Conservation (phyloP, 2,888 invertebrate genomes). For the Pantelozetes paolii region DNA sequence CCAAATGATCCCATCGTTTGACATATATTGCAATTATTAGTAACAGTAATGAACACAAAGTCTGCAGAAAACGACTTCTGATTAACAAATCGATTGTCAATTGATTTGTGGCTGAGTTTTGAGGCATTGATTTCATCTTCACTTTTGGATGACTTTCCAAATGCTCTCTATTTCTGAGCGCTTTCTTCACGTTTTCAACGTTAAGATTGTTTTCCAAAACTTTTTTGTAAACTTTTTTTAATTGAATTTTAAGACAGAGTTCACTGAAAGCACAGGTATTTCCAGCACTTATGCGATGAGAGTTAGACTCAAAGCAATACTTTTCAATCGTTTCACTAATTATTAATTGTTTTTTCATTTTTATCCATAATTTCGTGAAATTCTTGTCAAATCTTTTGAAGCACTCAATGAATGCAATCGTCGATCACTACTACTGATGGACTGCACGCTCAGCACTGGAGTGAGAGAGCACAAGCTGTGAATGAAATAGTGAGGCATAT, state of each 20-base stretch:
- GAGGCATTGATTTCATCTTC: background rate
- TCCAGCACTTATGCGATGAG: background rate
- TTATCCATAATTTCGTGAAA: background rate
- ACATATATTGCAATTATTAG: conserved; percentile 22
- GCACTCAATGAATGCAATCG: background rate
- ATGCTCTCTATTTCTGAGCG: background rate
- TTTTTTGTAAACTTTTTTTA: conserved; percentile 15
- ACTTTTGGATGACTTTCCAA: conserved; percentile 11
- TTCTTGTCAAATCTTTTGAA: background rate
- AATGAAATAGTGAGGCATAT: conserved; percentile 24
- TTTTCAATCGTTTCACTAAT: conserved; percentile 1
- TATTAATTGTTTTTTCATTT: conserved; percentile 20
- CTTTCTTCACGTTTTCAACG: background rate
- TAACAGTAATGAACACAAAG: conserved; percentile 5
- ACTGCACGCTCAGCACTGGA: conserved; percentile 19
- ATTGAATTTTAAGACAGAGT: background rate
- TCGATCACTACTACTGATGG: conserved; percentile 14
- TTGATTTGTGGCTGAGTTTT: background rate
- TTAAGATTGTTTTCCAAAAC: conserved; percentile 20
- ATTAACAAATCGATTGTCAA: background rate
- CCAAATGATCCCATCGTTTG: conserved; percentile 12
- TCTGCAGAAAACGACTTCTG: conserved; percentile 17
- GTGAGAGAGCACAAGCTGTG: background rate
- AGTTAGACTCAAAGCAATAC: background rate
- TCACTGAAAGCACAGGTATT: background rate